Evolutionary conservation across 2,113 vertebrate species (phyloP).

Genomic region (Seriola rivoliana): DNA sequence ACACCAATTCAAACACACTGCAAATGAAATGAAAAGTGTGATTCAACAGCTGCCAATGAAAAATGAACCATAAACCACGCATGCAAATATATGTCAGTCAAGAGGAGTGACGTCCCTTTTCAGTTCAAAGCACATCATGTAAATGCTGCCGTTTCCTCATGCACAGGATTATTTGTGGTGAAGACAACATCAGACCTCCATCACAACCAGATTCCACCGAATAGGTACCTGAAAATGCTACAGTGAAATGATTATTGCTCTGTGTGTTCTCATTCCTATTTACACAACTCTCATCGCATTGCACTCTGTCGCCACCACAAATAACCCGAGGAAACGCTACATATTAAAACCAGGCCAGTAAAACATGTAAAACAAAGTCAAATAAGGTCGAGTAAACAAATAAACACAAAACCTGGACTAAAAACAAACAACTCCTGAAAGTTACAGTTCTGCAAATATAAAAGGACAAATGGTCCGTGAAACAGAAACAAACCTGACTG

Average conservation of each 20-base stretch:
- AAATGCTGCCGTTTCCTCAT: conserved; percentile 15
- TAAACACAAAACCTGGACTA: conserved; percentile 21
- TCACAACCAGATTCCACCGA: neutral
- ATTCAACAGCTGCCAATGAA: conserved; percentile 66
- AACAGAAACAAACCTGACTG: conserved; percentile 24
- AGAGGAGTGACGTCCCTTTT: conserved; percentile 44
- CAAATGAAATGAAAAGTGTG: conserved; percentile 18
- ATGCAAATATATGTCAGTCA: neutral
- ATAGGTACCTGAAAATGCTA: neutral
- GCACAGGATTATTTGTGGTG: conserved; percentile 3
- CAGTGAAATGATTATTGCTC: conserved; percentile 45
- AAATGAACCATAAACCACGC: conserved; percentile 26
- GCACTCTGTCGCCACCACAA: neutral
- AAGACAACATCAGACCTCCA: neutral
- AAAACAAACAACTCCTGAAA: neutral
- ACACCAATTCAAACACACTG: neutral
- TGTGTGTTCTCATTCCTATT: neutral
- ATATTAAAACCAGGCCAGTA: neutral
- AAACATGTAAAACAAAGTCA: conserved; percentile 13
- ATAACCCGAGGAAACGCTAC: conserved; percentile 38
- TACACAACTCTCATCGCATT: neutral
- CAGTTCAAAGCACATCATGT: conserved; percentile 22
- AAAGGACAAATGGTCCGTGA: conserved; percentile 26
- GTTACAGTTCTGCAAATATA: neutral
- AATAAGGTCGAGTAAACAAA: conserved; percentile 14